A percentile compares a stretch with the other conserved stretches of the same genome.
phyloP scores from a whole-genome alignment of 1,140 invertebrate genomes.

The Tetramorium parvispinum region DNA sequence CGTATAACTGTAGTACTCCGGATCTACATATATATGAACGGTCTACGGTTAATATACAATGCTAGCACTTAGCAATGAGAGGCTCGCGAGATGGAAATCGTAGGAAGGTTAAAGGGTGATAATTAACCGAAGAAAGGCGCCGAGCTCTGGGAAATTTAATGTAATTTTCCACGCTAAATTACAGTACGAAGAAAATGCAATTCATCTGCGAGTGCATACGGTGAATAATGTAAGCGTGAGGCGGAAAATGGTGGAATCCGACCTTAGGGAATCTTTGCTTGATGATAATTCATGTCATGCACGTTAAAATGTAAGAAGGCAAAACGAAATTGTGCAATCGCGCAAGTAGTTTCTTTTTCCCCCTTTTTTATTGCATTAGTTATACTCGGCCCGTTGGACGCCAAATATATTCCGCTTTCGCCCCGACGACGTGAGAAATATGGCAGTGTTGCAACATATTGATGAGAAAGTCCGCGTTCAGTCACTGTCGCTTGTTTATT shows the following conservation, averaged over 20 bases:
- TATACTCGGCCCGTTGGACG: background rate
- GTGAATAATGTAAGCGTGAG: slow-evolving; percentile 28
- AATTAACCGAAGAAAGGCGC: slow-evolving; percentile 38
- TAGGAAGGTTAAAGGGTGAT: slow-evolving; percentile 28
- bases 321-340: background rate
- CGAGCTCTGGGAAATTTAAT: slow-evolving; percentile 9
- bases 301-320: background rate
- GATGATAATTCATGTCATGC: slow-evolving; percentile 19
- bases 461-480: background rate
- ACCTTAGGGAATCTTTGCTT: background rate
- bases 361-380: background rate
- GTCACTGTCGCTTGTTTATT: background rate
- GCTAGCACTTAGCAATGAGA: slow-evolving; percentile 18
- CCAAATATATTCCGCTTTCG: background rate
- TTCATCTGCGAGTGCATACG: slow-evolving; percentile 25
- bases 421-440: background rate
- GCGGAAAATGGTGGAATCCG: background rate
- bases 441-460: background rate
- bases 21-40: background rate
- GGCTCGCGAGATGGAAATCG: slow-evolving; percentile 23
- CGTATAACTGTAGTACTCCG: background rate
- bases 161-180: slow-evolving; percentile 44
- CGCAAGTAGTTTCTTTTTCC: background rate
- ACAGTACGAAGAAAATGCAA: slow-evolving; percentile 32
- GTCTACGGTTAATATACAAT: slow-evolving; percentile 18